Conservation (phyloP, 2,888 invertebrate species). For the Monochamus alternatus region DNA sequence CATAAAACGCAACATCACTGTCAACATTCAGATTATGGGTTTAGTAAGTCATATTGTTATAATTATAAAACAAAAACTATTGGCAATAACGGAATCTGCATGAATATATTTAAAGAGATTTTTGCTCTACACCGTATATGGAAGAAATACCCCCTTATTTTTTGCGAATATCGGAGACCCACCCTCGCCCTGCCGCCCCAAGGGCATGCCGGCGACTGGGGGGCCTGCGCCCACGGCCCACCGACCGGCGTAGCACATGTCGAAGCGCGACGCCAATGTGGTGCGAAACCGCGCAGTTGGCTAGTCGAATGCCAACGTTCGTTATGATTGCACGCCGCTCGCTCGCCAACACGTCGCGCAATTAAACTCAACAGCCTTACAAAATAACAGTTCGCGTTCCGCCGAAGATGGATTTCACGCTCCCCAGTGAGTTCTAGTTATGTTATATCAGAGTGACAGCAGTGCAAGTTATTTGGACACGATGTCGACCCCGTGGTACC, state of each 20-base stretch:
- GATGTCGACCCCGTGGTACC: slow-evolving; percentile 57
- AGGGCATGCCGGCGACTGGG: not conserved
- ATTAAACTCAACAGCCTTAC: not conserved
- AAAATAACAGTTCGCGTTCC: slow-evolving; percentile 2
- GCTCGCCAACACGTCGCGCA: slow-evolving; percentile 45
- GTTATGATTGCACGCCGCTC: slow-evolving; percentile 37
- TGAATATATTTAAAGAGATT: too few species aligned
- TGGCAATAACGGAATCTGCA: too few species aligned
- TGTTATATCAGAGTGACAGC: slow-evolving; percentile 51
- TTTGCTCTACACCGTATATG: too few species aligned
- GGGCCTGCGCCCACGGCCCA: slow-evolving; percentile 7
- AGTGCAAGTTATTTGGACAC: slow-evolving; percentile 41
- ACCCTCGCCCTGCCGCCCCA: not conserved
- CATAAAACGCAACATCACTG: too few species aligned
- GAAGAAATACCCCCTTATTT: not conserved
- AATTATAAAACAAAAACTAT: too few species aligned
- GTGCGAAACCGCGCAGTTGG: slow-evolving; percentile 55
- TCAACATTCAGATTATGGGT: too few species aligned
- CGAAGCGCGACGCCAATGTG: slow-evolving; percentile 52
- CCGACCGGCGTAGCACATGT: slow-evolving; percentile 27
- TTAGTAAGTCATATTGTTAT: too few species aligned
- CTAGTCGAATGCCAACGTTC: slow-evolving; percentile 40
- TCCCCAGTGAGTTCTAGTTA: slow-evolving; percentile 33
- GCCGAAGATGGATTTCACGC: slow-evolving; percentile 15
- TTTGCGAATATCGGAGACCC: not conserved